phyloP scores from a whole-genome alignment of 2,888 invertebrate species.

The Oegoconia quadripuncta region DNA sequence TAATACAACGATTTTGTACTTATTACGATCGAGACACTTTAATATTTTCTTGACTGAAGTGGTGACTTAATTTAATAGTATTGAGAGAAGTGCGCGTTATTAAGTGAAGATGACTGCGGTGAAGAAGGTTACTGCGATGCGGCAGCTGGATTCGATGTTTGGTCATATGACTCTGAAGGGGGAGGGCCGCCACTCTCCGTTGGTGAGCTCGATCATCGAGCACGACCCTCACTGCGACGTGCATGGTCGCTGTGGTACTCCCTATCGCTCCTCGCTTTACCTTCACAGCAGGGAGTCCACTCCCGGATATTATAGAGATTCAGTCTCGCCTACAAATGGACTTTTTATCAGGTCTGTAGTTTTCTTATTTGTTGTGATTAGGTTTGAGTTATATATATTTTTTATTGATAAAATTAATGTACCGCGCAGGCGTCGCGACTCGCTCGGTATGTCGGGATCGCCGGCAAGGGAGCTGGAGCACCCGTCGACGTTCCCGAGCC shows the following conservation, averaged over 20 bases:
- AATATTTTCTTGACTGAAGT: conserved; percentile 27
- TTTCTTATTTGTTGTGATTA: conserved; percentile 16
- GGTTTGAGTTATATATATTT: conserved; percentile 18
- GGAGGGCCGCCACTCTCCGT: conserved; percentile 60
- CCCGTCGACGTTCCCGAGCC: conserved; percentile 85
- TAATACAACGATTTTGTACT: conserved; percentile 45
- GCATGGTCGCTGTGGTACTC: conserved; percentile 79
- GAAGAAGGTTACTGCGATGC: conserved; percentile 83
- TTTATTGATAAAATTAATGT: conserved; percentile 24
- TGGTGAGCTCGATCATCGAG: conserved; percentile 77
- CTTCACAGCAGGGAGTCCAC: conserved; percentile 72
- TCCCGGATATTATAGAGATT: conserved; percentile 79
- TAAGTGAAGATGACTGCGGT: conserved; percentile 66
- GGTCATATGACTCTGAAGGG: conserved; percentile 81
- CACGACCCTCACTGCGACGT: conserved; percentile 83
- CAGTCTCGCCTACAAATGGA: conserved; percentile 67
- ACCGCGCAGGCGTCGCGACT: conserved; percentile 80
- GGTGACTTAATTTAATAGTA: conserved; percentile 41
- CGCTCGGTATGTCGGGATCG: conserved; percentile 78
- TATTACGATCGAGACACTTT: conserved; percentile 39
- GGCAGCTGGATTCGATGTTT: conserved; percentile 86
- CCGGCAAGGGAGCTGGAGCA: conserved; percentile 81
- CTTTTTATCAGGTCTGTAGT: conserved; percentile 66
- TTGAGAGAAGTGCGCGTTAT: conserved; percentile 29
- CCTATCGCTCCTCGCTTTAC: conserved; percentile 66